Percentiles rank a stretch among this genome's conserved stretches.
Evolutionary conservation across 2,797 vertebrate species (phyloP).

Genomic region (Arvicola amphibius): DNA sequence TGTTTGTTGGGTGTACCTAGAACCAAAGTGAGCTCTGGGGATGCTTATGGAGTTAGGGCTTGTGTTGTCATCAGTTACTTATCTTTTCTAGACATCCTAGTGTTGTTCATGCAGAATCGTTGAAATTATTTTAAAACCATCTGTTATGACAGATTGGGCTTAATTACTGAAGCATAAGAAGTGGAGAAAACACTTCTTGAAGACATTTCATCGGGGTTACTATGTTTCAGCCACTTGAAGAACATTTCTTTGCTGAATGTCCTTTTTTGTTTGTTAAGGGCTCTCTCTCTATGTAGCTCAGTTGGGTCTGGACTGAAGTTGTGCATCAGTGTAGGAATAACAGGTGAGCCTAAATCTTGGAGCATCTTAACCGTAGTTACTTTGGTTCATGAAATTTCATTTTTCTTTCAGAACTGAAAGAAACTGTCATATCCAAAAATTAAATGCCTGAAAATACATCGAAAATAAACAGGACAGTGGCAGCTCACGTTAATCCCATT

Average conservation of each 20-base stretch:
- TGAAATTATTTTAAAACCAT: slow-evolving; percentile 40
- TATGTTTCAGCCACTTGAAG: slow-evolving; percentile 21
- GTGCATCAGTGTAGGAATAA: background rate
- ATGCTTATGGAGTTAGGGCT: background rate
- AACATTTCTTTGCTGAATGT: background rate
- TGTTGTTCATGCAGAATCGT: slow-evolving; percentile 54
- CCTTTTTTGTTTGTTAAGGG: background rate
- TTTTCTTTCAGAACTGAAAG: slow-evolving; percentile 67
- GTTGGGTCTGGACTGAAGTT: background rate
- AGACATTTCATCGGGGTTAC: slow-evolving; percentile 32
- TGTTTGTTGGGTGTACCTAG: slow-evolving; percentile 3
- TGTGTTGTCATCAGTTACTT: slow-evolving; percentile 8
- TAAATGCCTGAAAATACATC: background rate
- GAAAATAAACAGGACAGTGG: background rate
- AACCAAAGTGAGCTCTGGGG: background rate
- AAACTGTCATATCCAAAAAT: slow-evolving; percentile 58
- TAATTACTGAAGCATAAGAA: slow-evolving; percentile 48
- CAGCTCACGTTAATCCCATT: background rate
- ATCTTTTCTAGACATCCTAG: slow-evolving; percentile 45
- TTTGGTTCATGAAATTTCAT: slow-evolving; percentile 59
- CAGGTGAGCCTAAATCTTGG: background rate
- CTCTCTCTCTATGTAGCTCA: background rate
- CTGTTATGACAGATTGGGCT: background rate
- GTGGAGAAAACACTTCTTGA: slow-evolving; percentile 21
- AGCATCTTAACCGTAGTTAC: slow-evolving; percentile 51